Evolutionary conservation across 2,797 vertebrate species (phyloP), one percentile per base, ranked within the genome.

Genomic region (Halcyon badia): DNA sequence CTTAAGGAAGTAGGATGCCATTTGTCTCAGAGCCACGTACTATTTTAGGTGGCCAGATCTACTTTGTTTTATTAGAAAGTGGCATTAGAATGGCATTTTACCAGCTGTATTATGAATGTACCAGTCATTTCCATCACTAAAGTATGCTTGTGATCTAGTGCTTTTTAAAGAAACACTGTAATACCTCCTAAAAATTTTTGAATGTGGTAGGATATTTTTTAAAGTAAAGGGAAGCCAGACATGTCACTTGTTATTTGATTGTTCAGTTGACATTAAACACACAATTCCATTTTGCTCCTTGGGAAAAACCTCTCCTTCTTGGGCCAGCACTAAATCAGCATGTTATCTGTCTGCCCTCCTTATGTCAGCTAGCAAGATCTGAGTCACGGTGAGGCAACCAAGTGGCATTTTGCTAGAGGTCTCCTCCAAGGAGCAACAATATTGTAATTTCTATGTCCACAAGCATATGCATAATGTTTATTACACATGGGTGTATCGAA

Each of bases 311-410:
- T 12, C 33, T 83, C 25, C 28, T 84, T 39, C 71, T 89, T 91
- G 92, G 75, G 68, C 10, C 54, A 69, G 31, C 2, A 16, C 33
- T 71, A 44, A 83, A 89, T 39, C 87, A 95, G 84, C 37, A 18
- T 57, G 75, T 57, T 94, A 83, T 85, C 96, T 85, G 78, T 58
- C 82, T 85, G 75, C 61, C 46, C 41, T 82, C 88, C 49, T 75
- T 41, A 41, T 37, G 85, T 58, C 51, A 97, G 70, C 51, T 14
- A 89, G 71, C 30, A 66, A 65, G 87, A 81, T 87, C 46, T 18
- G 46, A 93, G 68, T 49, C 78, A 78, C 69, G 70, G 42, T 5
- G 17, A 89, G 58, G 42, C 81, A 95, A 91, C 39, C 64, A 51
- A 93, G 72, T 42, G 30, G 52, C 80, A 86, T 20, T 54, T 87